Evolutionary conservation across 2,797 vertebrate species (phyloP), one percentile per base, ranked within the genome.

Genomic region (Lagodon rhomboides): DNA sequence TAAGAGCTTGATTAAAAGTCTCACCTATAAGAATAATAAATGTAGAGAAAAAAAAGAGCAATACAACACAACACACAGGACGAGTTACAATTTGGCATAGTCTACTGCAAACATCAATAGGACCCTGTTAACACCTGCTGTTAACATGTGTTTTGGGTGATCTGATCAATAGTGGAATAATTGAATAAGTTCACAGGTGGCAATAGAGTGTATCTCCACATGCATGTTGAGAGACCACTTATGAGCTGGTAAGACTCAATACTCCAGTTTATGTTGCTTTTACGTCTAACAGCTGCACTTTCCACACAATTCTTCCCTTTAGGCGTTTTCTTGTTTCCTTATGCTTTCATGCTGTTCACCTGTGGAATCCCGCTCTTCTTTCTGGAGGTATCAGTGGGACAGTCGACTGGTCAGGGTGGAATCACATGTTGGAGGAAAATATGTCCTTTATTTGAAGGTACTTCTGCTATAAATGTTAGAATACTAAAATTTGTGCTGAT

Each of bases 401-500:
- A 95, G 82, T 86, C 88, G 54, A 94, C 92, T 22, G 82, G 88
- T 77, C 92, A 93, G 65, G 91, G 93, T 30, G 91, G 90, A 23
- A 87, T 94, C 56, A 93, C 91, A 23, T 94, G 93, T 27, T 95
- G 93, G 94, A 93, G 87, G 50, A 92, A 91, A 62, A 91, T 94
- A 56, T 94, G 92, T 51, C 93, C 93, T 38, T 76, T 94, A 8
- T 89, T 92, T 88, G 83, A 92, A 93, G 94, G 93, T 84, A 56
- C 20, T 5, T 4, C 3, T 38, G 11, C 2, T 10, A 38, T 53
- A 67, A 17, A 7, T 16, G 3, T 30, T 54, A 12, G 0, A 61
- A 34, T 20, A 43, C 16, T 12, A 44, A 12, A 12, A 11, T 46
- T 30, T 58, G 15, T 2, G 1, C 7, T 66, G 9, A 22, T 41